A percentile compares a stretch with the other conserved stretches of the same genome.
phyloP scores from a whole-genome alignment of 1,140 invertebrate genomes.

The Thalassaphorura encarpata region DNA sequence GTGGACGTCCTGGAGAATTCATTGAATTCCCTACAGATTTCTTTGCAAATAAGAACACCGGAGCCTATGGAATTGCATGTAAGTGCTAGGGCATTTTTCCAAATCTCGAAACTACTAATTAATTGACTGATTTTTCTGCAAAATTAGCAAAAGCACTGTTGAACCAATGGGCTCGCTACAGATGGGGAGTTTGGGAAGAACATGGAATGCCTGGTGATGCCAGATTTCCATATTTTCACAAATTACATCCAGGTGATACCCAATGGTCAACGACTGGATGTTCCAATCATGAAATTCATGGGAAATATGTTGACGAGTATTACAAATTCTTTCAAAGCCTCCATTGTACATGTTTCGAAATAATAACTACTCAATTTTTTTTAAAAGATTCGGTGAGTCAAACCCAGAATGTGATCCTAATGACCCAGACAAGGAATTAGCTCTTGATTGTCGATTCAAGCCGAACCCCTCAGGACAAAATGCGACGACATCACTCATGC shows the following conservation, averaged over 20 bases:
- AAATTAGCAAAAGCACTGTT: constrained; percentile 24
- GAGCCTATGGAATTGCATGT: no score
- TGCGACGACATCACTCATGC: constrained; percentile 16
- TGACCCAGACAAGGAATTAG: not conserved
- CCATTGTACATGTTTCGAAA: no score
- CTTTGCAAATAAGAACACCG: no score
- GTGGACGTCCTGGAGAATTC: no score
- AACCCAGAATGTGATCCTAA: not conserved
- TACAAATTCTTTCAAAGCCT: no score
- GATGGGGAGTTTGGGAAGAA: constrained; percentile 27
- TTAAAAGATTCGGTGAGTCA: no score
- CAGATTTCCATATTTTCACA: constrained; percentile 24
- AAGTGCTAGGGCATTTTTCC: no score
- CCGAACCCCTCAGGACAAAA: not conserved
- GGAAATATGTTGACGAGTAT: constrained; percentile 16
- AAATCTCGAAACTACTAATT: no score
- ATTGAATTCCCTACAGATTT: no score
- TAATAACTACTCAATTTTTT: not conserved
- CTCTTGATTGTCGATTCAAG: not conserved
- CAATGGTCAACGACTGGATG: constrained; percentile 22
- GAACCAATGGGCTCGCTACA: constrained; percentile 18
- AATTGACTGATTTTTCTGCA: no score
- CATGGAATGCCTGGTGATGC: constrained; percentile 17
- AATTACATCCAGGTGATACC: no score
- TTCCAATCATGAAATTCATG: not conserved